phyloP scores from a whole-genome alignment of 2,797 vertebrate species.

The Pogoniulus pusillus region DNA sequence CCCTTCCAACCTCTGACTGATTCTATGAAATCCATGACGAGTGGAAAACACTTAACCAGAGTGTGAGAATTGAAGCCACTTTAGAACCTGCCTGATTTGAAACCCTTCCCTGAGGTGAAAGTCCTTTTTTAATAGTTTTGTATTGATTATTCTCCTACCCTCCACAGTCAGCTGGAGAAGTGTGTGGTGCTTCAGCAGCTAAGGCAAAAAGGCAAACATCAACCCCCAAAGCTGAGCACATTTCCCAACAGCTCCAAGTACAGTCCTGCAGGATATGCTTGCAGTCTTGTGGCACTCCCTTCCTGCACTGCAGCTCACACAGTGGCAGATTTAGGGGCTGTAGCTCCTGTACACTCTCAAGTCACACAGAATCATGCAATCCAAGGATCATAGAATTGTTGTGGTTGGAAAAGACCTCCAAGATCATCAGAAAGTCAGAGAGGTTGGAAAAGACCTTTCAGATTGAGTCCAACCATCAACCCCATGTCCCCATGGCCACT shows the following conservation, averaged over 20 bases:
- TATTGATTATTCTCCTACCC: neutral
- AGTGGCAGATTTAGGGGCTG: neutral
- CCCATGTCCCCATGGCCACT: no score
- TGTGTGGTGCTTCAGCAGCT: neutral
- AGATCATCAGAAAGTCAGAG: no score
- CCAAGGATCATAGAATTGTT: no score
- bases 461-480: no score
- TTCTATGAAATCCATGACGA: neutral
- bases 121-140: neutral
- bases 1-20: no score
- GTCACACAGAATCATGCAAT: no score
- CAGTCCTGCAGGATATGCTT: neutral
- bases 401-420: no score
- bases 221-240: neutral
- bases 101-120: neutral
- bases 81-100: neutral
- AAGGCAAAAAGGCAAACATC: neutral
- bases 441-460: no score
- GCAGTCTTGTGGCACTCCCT: no score
- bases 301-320: neutral
- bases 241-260: neutral
- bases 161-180: neutral
- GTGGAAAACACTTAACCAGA: neutral
- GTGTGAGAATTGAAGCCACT: neutral
- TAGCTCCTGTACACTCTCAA: neutral